Percentiles rank a stretch among this genome's conserved stretches.
Evolutionary conservation across 2,797 vertebrate species (phyloP).

Genomic region (Picus viridis): DNA sequence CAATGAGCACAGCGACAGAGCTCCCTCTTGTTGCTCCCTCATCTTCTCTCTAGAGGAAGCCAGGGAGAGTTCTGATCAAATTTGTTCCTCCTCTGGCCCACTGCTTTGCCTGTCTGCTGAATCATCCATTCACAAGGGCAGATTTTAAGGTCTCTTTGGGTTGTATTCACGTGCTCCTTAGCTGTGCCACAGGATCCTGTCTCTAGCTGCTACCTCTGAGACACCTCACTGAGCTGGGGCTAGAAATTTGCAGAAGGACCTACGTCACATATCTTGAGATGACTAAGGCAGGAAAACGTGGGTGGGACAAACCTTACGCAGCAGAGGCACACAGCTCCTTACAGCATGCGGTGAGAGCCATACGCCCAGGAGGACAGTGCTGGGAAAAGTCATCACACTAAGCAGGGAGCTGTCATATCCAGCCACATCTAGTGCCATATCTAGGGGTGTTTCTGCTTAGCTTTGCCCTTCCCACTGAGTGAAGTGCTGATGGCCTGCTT

Average conservation of each 20-base stretch:
- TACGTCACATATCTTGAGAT: not conserved
- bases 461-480: not conserved
- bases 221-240: not conserved
- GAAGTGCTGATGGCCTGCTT: not conserved
- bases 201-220: not conserved
- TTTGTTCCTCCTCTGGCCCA: not conserved
- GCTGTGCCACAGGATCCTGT: not conserved
- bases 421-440: not conserved
- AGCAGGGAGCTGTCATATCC: not conserved
- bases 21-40: not conserved
- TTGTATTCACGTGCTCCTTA: not conserved
- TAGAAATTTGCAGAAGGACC: not conserved
- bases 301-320: not conserved
- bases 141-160: not conserved
- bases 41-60: not conserved
- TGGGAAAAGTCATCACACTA: not conserved
- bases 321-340: not conserved
- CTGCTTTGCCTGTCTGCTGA: not conserved
- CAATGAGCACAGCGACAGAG: not conserved
- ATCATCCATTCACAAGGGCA: not conserved
- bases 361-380: not conserved
- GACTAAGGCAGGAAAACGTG: not conserved
- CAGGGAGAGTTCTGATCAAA: not conserved
- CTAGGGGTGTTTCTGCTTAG: not conserved
- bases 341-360: not conserved